phyloP scores from a whole-genome alignment of 1,140 invertebrate genomes.

The Papilio polyxenes region DNA sequence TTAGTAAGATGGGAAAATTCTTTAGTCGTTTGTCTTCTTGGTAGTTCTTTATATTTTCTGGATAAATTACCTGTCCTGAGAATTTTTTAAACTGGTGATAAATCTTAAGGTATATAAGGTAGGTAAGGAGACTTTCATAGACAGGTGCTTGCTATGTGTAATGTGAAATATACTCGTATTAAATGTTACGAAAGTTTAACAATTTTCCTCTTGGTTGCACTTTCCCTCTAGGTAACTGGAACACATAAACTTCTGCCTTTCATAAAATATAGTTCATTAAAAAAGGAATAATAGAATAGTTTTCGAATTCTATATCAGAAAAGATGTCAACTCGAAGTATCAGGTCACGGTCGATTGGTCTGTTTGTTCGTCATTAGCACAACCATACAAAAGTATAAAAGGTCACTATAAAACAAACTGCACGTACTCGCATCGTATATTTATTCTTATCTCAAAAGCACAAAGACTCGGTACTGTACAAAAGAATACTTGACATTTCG shows the following conservation, averaged over 20 bases:
- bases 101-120: too few relatives aligned
- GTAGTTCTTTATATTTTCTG: too few relatives aligned
- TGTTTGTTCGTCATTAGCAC: constrained; percentile 38
- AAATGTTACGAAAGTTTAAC: constrained; percentile 18
- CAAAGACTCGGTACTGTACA: constrained; percentile 23
- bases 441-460: constrained; percentile 30
- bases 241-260: background rate
- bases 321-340: constrained; percentile 14
- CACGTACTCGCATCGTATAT: constrained; percentile 21
- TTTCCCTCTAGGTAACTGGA: background rate
- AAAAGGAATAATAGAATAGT: constrained; percentile 12
- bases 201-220: constrained; percentile 22
- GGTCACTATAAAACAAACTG: constrained; percentile 22
- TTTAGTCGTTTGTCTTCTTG: too few relatives aligned
- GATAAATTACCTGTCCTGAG: too few relatives aligned
- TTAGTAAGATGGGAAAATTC: too few relatives aligned
- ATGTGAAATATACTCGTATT: too few relatives aligned
- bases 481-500: constrained; percentile 22
- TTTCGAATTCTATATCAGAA: background rate
- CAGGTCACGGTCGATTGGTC: constrained; percentile 31
- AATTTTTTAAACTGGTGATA: too few relatives aligned
- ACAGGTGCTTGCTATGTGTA: too few relatives aligned
- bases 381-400: constrained; percentile 24
- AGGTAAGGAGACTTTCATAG: too few relatives aligned
- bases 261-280: background rate